These are phyloP conservation scores for Drosophila nigricruria DNA, from an alignment of 2,888 invertebrate genomes.

Conservation along the genomic window DNA sequence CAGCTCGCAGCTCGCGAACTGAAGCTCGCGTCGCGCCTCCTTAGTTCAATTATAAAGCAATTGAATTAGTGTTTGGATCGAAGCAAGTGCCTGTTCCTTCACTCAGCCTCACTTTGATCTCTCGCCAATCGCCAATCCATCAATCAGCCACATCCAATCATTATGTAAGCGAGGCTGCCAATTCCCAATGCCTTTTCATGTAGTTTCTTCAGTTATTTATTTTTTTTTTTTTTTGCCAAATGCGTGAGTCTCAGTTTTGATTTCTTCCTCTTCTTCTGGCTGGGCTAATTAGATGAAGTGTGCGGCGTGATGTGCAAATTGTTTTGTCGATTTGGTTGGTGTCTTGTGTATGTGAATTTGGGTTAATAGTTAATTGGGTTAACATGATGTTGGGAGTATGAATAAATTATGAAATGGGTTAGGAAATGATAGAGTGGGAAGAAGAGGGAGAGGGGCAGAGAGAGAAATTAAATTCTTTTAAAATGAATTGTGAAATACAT, in stretches of 20 bases:
- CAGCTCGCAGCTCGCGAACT: constrained; percentile 4
- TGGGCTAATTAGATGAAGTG: constrained; percentile 66
- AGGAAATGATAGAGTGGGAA: background rate
- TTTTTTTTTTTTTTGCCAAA: constrained; percentile 36
- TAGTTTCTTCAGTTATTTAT: constrained; percentile 1
- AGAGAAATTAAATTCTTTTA: background rate
- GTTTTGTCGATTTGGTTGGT: constrained; percentile 12
- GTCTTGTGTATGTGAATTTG: constrained; percentile 56
- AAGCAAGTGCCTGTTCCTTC: constrained; percentile 39
- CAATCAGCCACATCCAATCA: constrained; percentile 65
- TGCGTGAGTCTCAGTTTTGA: constrained; percentile 60
- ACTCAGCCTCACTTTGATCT: constrained; percentile 24
- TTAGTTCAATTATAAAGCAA: constrained; percentile 78
- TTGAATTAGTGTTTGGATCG: constrained; percentile 69
- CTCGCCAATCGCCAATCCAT: constrained; percentile 66
- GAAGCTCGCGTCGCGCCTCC: constrained; percentile 60
- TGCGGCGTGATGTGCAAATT: constrained; percentile 67
- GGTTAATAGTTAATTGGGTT: constrained; percentile 72
- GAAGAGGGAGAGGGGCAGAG: background rate
- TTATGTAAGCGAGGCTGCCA: constrained; percentile 68
- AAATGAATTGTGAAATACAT: background rate
- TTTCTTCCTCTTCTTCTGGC: constrained; percentile 13
- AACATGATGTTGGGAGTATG: constrained; percentile 27
- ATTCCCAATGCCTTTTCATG: constrained; percentile 51
- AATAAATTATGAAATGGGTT: constrained; percentile 21